Evolutionary conservation across 1,140 invertebrate species (phyloP).

Genomic region (Globodera rostochiensis): DNA sequence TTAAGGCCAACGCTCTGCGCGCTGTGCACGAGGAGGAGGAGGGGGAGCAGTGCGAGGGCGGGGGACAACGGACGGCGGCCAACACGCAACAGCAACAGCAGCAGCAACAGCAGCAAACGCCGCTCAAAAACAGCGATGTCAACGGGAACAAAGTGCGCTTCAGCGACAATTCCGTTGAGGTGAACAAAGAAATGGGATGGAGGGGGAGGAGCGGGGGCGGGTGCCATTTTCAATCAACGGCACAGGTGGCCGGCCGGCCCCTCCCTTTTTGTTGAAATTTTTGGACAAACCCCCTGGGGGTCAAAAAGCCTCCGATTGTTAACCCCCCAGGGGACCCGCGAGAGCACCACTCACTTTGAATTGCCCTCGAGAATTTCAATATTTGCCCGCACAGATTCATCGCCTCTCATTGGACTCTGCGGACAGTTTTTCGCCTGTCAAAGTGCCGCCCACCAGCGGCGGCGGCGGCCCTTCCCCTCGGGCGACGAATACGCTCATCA

Average conservation of each 20-base stretch:
- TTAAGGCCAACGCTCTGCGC: neutral
- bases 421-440: neutral
- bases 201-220: neutral
- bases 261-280: too few relatives aligned
- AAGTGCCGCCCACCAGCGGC: neutral
- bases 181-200: neutral
- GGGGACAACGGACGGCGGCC: conserved; percentile 59
- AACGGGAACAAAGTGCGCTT: conserved; percentile 82
- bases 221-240: too few relatives aligned
- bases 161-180: conserved; percentile 71
- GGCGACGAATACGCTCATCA: neutral
- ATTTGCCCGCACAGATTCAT: neutral
- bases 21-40: neutral
- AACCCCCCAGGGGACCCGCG: too few relatives aligned
- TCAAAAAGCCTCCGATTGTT: too few relatives aligned
- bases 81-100: conserved; percentile 70
- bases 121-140: conserved; percentile 33
- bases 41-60: neutral
- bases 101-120: conserved; percentile 60
- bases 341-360: neutral
- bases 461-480: too few relatives aligned
- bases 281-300: too few relatives aligned
- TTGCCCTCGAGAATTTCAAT: too few relatives aligned
- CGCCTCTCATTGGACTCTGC: neutral
- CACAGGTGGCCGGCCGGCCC: too few relatives aligned